Base-by-base conservation (phyloP, 2,113 vertebrate genomes). In the Montifringilla adamsi region DNA sequence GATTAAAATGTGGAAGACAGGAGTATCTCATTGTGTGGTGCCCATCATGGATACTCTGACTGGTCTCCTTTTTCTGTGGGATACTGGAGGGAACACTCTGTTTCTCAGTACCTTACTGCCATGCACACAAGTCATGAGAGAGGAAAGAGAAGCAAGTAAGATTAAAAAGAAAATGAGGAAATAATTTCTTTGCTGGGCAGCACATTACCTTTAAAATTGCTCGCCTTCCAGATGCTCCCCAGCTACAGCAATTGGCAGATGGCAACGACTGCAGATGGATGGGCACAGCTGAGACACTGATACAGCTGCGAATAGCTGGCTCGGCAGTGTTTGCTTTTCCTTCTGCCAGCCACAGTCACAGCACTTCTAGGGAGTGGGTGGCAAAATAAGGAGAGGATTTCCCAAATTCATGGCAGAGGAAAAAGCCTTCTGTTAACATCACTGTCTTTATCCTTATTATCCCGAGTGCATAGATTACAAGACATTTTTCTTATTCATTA, bases 171-270 rank as follows among this genome's bases (percentile, higher is more conserved):
- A 85, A 90, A 83, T n/a, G 13, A 91, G 18, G 44, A 89, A 85
- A 87, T 72, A 5, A 27, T 55, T 92, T 76, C 59, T 88, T 86
- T 78, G 43, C 74, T 33, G 26, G 55, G 63, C 46, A 87, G 69
- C 39, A 79, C 39, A 73, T 81, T 93, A 73, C 63, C 76, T 93
- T 82, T 60, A 69, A 94, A 95, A 87, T 44, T 55, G n/a, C 72
- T 96, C 49, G 82, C 87, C 82, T 95, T 97, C 89, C 96, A 97
- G 96, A 97, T 96, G 95, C 92, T 96, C 59, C 87, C 82, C 92
- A 83, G 20, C 67, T 78, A 52, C 67, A 96, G 83, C 66, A 93
- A 73, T 50, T 96, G 96, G 94, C 95, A 97, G 91, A 92, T 75
- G 88, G 89, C 67, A 94, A 21, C 6, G 86, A 50, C 66, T 94